Base-by-base conservation (phyloP, 2,113 vertebrate species). In the Elachura formosa region DNA sequence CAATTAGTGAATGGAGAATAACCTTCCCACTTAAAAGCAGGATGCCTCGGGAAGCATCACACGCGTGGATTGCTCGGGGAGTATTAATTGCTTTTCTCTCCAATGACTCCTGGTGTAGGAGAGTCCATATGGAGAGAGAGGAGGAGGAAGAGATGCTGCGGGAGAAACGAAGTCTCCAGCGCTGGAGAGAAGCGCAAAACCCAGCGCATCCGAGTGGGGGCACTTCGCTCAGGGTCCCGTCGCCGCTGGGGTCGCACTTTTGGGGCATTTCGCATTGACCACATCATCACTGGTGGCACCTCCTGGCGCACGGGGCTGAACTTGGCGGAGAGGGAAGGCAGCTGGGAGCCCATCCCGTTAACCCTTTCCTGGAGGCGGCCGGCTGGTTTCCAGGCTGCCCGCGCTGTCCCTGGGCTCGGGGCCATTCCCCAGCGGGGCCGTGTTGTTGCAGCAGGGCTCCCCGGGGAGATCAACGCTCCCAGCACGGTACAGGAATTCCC, bases 1-100 rank as follows among this genome's bases (percentile, higher is more conserved):
- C 94, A 95, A 93, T 97, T 97, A 96, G 94, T 96, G 96, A 96
- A 96, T 97, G 95, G 86, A 93, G 94, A 85, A 94, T 25, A 84
- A 91, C 84, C 90, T 87, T 38, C 69, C 91, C 73, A 4, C 78
- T 66, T 23, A 16, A 51, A 73, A 87, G 58, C 89, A 18, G 18
- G 75, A 63, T 10, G 81, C 87, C 23, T 34, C 18, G 36, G 91
- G 95, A 80, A 74, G 90, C 84, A 25, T 87, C 89, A 24, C 91
- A 28, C 4, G 92, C 68, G 5, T 3, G 86, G 68, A 25, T 46
- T 6, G 56, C 72, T 83, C 13, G n/a, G 41, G 51, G 81, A 79
- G 78, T 1, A 80, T 79, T 94, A 82, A 85, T 83, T 69, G 75
- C 84, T 87, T 93, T 85, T 76, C 82, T 95, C 89, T 90, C 78